Evolutionary conservation across 2,888 invertebrate species (phyloP).

Genomic region (Venusia cambrica): DNA sequence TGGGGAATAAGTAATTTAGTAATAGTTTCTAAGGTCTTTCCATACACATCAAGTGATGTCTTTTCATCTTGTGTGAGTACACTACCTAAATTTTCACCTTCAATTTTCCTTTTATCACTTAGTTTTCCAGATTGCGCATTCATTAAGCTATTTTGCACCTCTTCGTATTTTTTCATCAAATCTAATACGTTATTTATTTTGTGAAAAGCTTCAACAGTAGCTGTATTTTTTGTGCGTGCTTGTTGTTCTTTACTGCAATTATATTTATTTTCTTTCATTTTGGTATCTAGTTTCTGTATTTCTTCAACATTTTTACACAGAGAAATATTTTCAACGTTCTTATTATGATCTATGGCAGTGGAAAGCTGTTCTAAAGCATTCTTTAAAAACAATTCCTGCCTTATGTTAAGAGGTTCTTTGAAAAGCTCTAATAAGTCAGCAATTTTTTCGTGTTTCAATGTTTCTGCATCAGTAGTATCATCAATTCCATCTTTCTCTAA

Average conservation of each 20-base stretch:
- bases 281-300: conserved; percentile 12
- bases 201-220: conserved; percentile 39
- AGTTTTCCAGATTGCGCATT: conserved; percentile 32
- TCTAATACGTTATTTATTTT: conserved; percentile 57
- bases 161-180: conserved; percentile 58
- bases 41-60: conserved; percentile 49
- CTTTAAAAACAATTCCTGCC: conserved; percentile 64
- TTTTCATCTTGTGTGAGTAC: conserved; percentile 37
- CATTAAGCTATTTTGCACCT: conserved; percentile 44
- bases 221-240: conserved; percentile 11
- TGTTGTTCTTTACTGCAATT: conserved; percentile 5
- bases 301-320: conserved; percentile 53
- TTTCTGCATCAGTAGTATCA: conserved; percentile 54
- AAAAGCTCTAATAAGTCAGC: conserved; percentile 62
- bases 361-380: conserved; percentile 61
- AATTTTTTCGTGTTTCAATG: conserved; percentile 62
- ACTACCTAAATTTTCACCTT: conserved; percentile 5
- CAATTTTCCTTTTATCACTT: conserved; percentile 7
- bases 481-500: conserved; percentile 58
- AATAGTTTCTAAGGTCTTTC: conserved; percentile 55
- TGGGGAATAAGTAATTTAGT: conserved; percentile 58
- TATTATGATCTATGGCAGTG: conserved; percentile 49
- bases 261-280: conserved; percentile 21
- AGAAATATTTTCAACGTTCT: conserved; percentile 48
- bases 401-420: conserved; percentile 62